Evolutionary conservation across 2,888 invertebrate species (phyloP).

Genomic region (Nemurella pictetii): DNA sequence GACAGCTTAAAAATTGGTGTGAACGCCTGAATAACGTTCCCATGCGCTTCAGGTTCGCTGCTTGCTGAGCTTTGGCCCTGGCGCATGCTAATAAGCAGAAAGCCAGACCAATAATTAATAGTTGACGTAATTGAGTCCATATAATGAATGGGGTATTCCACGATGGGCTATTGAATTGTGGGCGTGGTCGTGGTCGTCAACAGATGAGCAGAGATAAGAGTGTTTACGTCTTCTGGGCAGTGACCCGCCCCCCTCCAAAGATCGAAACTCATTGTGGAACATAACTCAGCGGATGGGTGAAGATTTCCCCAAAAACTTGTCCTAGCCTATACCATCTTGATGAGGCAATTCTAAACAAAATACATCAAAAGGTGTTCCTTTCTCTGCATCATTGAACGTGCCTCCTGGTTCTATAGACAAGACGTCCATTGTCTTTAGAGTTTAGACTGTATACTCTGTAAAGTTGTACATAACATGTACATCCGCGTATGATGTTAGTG

Average conservation of each 20-base stretch:
- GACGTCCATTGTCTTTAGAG: no score
- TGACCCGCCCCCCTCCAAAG: neutral
- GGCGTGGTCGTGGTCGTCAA: neutral
- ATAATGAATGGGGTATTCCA: neutral
- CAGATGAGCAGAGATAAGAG: neutral
- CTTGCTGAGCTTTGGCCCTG: neutral
- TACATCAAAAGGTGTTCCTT: no score
- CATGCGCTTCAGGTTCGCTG: neutral
- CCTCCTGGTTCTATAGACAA: no score
- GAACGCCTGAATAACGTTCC: neutral
- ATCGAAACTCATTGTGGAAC: neutral
- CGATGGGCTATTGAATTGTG: neutral
- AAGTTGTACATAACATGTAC: no score
- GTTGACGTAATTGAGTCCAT: conserved; percentile 10
- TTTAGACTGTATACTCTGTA: no score
- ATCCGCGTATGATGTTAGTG: no score
- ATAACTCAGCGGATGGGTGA: neutral
- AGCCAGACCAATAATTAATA: neutral
- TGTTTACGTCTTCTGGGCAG: neutral
- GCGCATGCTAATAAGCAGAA: neutral
- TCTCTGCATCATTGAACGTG: no score
- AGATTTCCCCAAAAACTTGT: neutral
- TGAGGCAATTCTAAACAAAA: no score
- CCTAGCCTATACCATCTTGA: no score
- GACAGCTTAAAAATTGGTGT: neutral